Evolutionary conservation across 2,888 invertebrate species (phyloP), one percentile per base, ranked within the genome.

Genomic region (Scrobipalpa atriplicella): DNA sequence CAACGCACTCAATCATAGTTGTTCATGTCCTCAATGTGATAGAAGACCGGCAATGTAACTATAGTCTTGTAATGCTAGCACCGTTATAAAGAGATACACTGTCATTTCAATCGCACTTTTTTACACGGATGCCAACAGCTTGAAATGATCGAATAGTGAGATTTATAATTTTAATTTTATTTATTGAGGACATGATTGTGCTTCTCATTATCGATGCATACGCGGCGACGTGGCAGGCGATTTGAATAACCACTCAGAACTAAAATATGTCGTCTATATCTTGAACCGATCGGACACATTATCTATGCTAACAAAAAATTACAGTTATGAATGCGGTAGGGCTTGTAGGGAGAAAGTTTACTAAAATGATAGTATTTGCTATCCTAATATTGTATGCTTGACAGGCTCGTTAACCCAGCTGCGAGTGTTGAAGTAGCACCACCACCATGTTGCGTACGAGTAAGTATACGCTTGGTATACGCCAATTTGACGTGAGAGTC

Each of bases 331-430:
- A 72, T 74, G 73, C 73, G 69, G 68, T 65, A 72, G 68, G 67
- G 43, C 60, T 73, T 70, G 68, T 66, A 72, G 68, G 70, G 69
- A 70, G 68, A 72, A 76, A 68, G 75, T 73, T 52, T 13, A 19
- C 16, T 52, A 80, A 80, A 80, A 76, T 73, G 69, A 81, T 76
- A 81, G 83, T 78, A 72, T 76, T 69, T 61, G 65, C 51, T 67
- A 67, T 73, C 72, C 72, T 76, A 71, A 78, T 72, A 78, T 73
- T 78, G 71, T 75, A 73, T 73, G 73, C 72, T 73, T 74, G 74
- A 69, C 73, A 75, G 77, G 87, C 89, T 88, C 87, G 82, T 84
- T 88, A 85, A 86, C 87, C 86, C 78, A 81, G 73, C 73, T 76
- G 64, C 38, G 21, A 39, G 47, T 47, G 47, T 16, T 7, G 47